Conservation (phyloP, 2,797 vertebrate genomes). For the Tenualosa thibaudeaui region DNA sequence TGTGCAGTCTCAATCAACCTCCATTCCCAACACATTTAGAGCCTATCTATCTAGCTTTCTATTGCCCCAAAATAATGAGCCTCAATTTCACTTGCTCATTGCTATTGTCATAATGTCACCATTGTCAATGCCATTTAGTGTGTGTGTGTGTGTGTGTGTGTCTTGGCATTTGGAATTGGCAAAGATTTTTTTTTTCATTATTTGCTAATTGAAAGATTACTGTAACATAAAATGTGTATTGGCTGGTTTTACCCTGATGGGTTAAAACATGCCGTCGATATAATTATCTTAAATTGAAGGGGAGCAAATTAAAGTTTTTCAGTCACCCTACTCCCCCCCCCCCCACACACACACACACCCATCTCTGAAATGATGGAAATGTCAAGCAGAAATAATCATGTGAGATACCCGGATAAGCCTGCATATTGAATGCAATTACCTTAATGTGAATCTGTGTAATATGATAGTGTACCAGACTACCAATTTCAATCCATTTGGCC, state of each 20-base stretch:
- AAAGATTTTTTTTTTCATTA: not conserved
- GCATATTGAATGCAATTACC: conserved; percentile 5
- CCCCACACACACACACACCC: not conserved
- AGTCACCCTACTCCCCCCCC: not conserved
- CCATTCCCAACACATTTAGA: not conserved
- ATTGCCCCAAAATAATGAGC: not conserved
- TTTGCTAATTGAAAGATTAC: not conserved
- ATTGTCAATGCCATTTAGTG: not conserved
- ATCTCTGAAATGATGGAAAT: not conserved
- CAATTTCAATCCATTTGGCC: conserved; percentile 19
- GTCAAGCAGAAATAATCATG: conserved; percentile 22
- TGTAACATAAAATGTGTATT: not conserved
- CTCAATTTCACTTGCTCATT: not conserved
- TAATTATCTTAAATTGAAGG: not conserved
- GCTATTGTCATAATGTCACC: not conserved
- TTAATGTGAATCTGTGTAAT: conserved; percentile 13
- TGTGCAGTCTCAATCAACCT: not conserved
- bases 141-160: not conserved
- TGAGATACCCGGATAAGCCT: conserved; percentile 3
- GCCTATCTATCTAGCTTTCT: not conserved
- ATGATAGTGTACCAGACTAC: not conserved
- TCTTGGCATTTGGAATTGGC: not conserved
- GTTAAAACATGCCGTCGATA: not conserved
- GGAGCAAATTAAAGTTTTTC: not conserved
- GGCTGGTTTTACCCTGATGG: not conserved